Conservation (phyloP, 2,797 vertebrate genomes). For the Rhynchonycteris naso region DNA sequence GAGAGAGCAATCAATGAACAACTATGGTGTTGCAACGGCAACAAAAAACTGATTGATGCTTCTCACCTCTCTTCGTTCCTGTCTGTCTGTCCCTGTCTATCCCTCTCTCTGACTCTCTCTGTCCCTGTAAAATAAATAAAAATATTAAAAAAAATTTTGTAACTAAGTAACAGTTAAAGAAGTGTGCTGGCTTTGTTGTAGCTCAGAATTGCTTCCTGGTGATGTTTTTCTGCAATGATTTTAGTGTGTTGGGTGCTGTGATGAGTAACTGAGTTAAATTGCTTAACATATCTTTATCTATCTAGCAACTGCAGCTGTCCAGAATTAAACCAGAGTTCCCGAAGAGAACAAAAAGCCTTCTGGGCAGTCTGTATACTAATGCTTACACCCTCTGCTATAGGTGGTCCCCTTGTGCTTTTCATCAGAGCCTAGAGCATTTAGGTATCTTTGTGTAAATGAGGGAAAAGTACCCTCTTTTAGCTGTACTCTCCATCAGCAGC, state of each 20-base stretch:
- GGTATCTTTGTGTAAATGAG: neutral
- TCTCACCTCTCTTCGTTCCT: too few relatives aligned
- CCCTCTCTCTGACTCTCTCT: too few relatives aligned
- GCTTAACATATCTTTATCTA: neutral
- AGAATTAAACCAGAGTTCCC: constrained; percentile 11
- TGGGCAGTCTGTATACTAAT: neutral
- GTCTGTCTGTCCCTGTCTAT: too few relatives aligned
- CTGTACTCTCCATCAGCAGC: neutral
- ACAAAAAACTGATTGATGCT: too few relatives aligned
- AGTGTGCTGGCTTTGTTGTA: constrained; percentile 12
- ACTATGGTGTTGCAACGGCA: too few relatives aligned
- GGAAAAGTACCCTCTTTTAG: neutral
- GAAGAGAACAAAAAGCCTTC: neutral
- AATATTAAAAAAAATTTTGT: too few relatives aligned
- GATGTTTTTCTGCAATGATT: neutral
- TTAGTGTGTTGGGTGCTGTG: neutral
- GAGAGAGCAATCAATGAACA: too few relatives aligned
- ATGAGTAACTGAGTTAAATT: neutral
- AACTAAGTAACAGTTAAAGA: constrained; percentile 33
- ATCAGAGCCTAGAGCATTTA: neutral
- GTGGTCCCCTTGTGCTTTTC: neutral
- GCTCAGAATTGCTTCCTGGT: neutral
- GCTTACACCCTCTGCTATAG: neutral
- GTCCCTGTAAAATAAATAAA: too few relatives aligned
- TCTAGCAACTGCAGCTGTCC: neutral